Evolutionary conservation across 2,888 invertebrate species (phyloP).

Genomic region (Plebejus melissa): DNA sequence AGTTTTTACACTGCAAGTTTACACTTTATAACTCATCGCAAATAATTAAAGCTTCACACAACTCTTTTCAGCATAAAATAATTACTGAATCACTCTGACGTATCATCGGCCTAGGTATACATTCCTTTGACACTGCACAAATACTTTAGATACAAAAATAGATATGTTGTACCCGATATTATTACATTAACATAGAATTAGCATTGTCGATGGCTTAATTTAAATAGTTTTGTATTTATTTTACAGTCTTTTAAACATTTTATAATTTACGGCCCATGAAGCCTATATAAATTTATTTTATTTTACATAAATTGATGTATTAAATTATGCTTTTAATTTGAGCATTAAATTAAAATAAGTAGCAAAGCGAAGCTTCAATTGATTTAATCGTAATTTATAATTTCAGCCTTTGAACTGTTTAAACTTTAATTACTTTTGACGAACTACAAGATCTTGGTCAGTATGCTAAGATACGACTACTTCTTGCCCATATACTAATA

Average conservation of each 20-base stretch:
- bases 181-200: neutral
- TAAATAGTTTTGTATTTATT: slow-evolving; percentile 19
- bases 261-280: neutral
- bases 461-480: too few relatives aligned
- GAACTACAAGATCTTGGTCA: too few relatives aligned
- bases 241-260: slow-evolving; percentile 13
- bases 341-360: neutral
- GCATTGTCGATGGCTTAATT: slow-evolving; percentile 9
- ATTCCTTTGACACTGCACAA: neutral
- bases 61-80: neutral
- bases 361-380: neutral
- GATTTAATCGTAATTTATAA: neutral
- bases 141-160: slow-evolving; percentile 24
- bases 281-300: slow-evolving; percentile 9
- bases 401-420: neutral
- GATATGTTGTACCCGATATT: slow-evolving; percentile 2
- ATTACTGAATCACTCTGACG: neutral
- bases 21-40: neutral
- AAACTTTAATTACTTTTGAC: neutral
- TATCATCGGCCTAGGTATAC: neutral
- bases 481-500: too few relatives aligned
- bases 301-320: neutral
- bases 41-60: too few relatives aligned
- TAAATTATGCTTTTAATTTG: neutral
- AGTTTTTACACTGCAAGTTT: neutral